Conservation (phyloP, 37 sponge, comb jelly and placozoan species). For the Aphrocallistes beatrix region DNA sequence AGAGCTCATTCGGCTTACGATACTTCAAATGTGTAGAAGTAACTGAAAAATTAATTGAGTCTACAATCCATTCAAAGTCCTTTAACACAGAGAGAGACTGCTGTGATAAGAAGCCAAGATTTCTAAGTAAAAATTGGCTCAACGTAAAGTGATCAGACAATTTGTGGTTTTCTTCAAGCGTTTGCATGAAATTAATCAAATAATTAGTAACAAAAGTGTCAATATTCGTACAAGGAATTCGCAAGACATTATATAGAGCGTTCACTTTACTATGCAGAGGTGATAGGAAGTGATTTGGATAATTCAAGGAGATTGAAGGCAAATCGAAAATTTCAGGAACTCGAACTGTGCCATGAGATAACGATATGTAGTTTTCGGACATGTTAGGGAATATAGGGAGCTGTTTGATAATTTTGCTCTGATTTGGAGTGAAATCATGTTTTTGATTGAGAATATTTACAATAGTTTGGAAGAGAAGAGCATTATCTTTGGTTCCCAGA, state of each 20-base stretch:
- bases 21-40: too few relatives aligned
- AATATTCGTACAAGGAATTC: not conserved
- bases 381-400: not conserved
- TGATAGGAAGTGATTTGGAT: not conserved
- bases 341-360: not conserved
- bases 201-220: not conserved
- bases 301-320: not conserved
- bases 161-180: not conserved
- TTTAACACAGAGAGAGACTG: too few relatives aligned
- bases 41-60: too few relatives aligned
- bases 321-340: not conserved
- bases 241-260: not conserved
- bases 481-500: not conserved
- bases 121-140: not conserved
- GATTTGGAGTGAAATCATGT: not conserved
- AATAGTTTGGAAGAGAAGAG: not conserved
- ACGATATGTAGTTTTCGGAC: not conserved
- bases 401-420: not conserved
- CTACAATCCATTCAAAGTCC: too few relatives aligned
- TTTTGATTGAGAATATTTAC: not conserved
- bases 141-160: not conserved
- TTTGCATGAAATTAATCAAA: not conserved
- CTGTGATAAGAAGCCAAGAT: not conserved
- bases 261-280: not conserved
- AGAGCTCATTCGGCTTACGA: not conserved